Conservation (phyloP, 2,797 vertebrate species). For the Epinephelus awoara region DNA sequence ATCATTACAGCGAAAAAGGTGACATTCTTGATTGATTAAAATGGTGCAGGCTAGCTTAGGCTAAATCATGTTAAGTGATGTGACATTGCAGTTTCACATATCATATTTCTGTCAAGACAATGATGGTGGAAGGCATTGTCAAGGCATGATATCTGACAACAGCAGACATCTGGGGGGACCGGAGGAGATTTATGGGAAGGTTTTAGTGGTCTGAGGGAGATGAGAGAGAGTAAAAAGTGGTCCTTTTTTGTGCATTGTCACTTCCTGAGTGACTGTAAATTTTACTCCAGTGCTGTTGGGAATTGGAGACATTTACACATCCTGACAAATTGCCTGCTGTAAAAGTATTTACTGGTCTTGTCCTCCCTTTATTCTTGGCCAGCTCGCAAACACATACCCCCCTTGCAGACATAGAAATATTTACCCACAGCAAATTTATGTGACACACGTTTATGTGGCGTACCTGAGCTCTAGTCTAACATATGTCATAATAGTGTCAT, state of each 20-base stretch:
- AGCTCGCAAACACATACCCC: constrained; percentile 65
- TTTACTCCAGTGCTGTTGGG: constrained; percentile 90
- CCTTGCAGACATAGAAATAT: constrained; percentile 71
- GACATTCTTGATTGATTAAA: constrained; percentile 99
- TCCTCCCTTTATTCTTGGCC: constrained; percentile 76
- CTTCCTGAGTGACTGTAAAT: constrained; percentile 96
- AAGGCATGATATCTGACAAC: constrained; percentile 94
- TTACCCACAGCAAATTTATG: constrained; percentile 77
- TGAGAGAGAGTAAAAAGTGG: constrained; percentile 90
- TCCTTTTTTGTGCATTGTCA: constrained; percentile 95
- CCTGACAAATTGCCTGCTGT: constrained; percentile 85
- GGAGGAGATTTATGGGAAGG: constrained; percentile 93
- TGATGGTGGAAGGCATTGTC: constrained; percentile 96
- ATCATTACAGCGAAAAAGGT: constrained; percentile 93
- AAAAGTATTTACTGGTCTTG: constrained; percentile 86
- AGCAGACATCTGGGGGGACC: constrained; percentile 88
- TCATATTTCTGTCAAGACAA: constrained; percentile 99
- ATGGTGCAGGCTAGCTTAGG: constrained; percentile 90
- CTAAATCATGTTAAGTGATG: constrained; percentile 98
- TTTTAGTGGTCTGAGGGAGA: constrained; percentile 89
- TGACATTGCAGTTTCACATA: constrained; percentile 96
- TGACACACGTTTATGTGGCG: constrained; percentile 67
- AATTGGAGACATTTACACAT: constrained; percentile 91
- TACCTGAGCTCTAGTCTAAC: constrained; percentile 65
- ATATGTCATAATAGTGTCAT: constrained; percentile 64